Base-by-base conservation (phyloP, 2,888 invertebrate species). In the Chrysolina oricalcia region DNA sequence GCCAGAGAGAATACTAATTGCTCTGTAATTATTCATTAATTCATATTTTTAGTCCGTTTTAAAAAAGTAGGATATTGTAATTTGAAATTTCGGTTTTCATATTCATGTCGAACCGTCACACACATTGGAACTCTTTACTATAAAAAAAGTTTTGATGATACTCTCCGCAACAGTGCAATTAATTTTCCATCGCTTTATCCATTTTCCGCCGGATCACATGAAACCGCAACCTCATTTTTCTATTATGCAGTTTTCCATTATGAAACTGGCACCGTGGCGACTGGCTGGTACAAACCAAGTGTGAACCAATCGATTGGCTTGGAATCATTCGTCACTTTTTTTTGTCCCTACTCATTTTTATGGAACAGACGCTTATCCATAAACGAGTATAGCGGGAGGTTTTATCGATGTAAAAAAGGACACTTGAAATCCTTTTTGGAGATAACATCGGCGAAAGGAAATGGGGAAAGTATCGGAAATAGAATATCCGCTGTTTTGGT, bases 401-500 rank as follows among this genome's bases (percentile, higher is more conserved):
- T 53, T 53, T 19, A 13, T 53, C 13, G 5, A 19, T 13, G 21
- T 11, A 53, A 53, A 53, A 53, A 53, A 17, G 17, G 53, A 21
- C 17, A 53, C 5, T 19, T 21, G 15, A 53, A 19, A 53, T 15
- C 43, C 11, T 43, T 43, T 53, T 21, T 11, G 21, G 10, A 21
- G 53, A 53, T 53, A 53, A 5, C 21, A 21, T 53, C 53, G 21
- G 21, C 21, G 53, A 53, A 21, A 53, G 53, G 21, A 53, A 53
- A 53, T 53, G 53, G 19, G 11, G 10, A 19, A 19, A 19, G 13
- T 21, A 21, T 13, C 21, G 53, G 35, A 53, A 53, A 21, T 21
- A 6, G 53, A 21, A 53, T 53, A 53, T 21, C 21, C 21, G 53
- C 53, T 11, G 21, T 53, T 19, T 19, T 53, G 53, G 21, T 53